These are phyloP conservation scores for Acromyrmex echinatior DNA, from an alignment of 1,140 invertebrate genomes.

Conservation along the genomic window DNA sequence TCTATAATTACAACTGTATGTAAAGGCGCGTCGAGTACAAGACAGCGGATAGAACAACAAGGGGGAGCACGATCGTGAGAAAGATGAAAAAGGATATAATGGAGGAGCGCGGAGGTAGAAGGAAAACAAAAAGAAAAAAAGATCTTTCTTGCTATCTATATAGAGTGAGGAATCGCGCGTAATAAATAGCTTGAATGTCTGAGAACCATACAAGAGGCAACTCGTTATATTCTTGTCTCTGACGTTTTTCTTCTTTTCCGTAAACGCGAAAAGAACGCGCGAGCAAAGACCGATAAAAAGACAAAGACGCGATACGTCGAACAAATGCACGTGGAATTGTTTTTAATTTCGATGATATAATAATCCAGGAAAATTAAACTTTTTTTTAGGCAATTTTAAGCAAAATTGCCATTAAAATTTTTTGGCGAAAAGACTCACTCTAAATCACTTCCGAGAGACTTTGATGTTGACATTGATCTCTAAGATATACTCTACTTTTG, in stretches of 20 bases:
- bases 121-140: constrained; percentile 40
- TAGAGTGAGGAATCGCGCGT: constrained; percentile 37
- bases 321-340: neutral
- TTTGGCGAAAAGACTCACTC: too few species aligned
- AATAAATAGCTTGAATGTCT: constrained; percentile 73
- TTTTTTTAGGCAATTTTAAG: too few species aligned
- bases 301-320: too few species aligned
- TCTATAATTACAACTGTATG: constrained; percentile 41
- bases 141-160: constrained; percentile 3
- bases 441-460: too few species aligned
- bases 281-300: neutral
- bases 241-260: constrained; percentile 54
- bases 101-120: constrained; percentile 21
- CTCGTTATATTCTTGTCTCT: too few species aligned
- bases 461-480: too few species aligned
- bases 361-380: too few species aligned
- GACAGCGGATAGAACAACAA: neutral
- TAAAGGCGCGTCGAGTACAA: neutral
- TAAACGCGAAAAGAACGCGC: constrained; percentile 66
- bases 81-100: constrained; percentile 58
- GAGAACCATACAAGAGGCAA: constrained; percentile 69
- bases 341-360: constrained; percentile 1
- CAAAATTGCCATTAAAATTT: too few species aligned
- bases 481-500: too few species aligned
- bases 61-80: constrained; percentile 44